Conservation (phyloP, 2,888 invertebrate species). For the Sthenelais limicola region DNA sequence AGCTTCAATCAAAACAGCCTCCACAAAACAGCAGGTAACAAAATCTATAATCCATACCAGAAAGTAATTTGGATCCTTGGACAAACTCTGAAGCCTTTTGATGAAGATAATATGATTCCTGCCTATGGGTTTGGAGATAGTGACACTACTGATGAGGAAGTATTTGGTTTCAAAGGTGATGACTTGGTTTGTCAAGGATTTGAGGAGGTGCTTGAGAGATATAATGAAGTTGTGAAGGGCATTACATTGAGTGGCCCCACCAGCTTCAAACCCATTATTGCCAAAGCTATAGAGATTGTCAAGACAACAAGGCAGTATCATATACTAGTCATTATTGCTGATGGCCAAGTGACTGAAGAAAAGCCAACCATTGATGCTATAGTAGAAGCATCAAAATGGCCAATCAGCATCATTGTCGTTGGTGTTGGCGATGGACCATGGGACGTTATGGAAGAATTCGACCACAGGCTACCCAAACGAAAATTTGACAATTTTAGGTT, state of each 20-base stretch:
- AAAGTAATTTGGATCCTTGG: conserved; percentile 70
- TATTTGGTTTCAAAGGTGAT: conserved; percentile 63
- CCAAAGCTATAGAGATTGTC: conserved; percentile 74
- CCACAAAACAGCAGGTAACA: conserved; percentile 68
- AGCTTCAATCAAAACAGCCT: conserved; percentile 73
- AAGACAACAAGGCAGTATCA: conserved; percentile 64
- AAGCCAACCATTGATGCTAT: conserved; percentile 73
- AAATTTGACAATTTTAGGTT: conserved; percentile 76
- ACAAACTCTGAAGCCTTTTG: conserved; percentile 67
- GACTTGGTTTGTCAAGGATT: conserved; percentile 62
- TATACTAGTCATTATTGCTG: conserved; percentile 74
- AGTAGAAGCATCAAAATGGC: conserved; percentile 73
- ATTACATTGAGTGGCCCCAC: conserved; percentile 74
- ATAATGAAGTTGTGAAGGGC: conserved; percentile 71
- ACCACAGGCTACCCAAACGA: conserved; percentile 73
- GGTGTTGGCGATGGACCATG: conserved; percentile 76
- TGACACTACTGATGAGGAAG: conserved; percentile 60
- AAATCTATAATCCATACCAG: conserved; percentile 74
- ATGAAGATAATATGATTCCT: conserved; percentile 65
- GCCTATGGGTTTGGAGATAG: conserved; percentile 70
- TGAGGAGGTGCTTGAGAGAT: conserved; percentile 68
- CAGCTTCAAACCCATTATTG: conserved; percentile 74
- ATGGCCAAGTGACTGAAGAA: conserved; percentile 75
- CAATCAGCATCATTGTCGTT: conserved; percentile 74
- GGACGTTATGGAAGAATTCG: conserved; percentile 74